Evolutionary conservation across 2,888 invertebrate genomes (phyloP).

Genomic region (Lordiphosa fenestrarum): DNA sequence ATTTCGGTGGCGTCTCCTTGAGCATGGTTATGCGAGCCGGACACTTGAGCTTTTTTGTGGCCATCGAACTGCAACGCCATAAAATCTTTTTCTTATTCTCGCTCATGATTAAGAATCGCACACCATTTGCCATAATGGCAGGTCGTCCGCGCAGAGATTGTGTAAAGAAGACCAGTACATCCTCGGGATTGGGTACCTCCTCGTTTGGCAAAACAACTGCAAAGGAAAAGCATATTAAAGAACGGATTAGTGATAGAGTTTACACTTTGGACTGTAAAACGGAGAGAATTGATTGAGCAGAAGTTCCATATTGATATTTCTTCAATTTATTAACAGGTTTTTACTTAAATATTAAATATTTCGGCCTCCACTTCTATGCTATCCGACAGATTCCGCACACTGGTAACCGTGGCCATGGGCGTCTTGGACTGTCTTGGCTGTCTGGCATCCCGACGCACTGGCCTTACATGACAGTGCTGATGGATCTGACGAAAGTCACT

Average conservation of each 20-base stretch:
- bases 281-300: slow-evolving; percentile 8
- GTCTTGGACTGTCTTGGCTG: slow-evolving; percentile 1
- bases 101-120: slow-evolving; percentile 80
- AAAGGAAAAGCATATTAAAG: slow-evolving; percentile 26
- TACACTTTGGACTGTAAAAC: neutral
- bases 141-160: slow-evolving; percentile 80
- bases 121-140: slow-evolving; percentile 80
- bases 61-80: slow-evolving; percentile 81
- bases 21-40: slow-evolving; percentile 80
- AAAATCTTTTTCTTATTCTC: slow-evolving; percentile 80
- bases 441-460: slow-evolving; percentile 47
- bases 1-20: slow-evolving; percentile 79
- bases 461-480: slow-evolving; percentile 76
- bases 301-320: slow-evolving; percentile 1
- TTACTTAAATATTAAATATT: slow-evolving; percentile 51
- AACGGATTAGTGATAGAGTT: slow-evolving; percentile 19
- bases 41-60: slow-evolving; percentile 80
- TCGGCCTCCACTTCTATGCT: slow-evolving; percentile 29
- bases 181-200: slow-evolving; percentile 77
- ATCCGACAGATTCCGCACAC: slow-evolving; percentile 20
- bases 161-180: slow-evolving; percentile 79
- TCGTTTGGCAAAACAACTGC: slow-evolving; percentile 78
- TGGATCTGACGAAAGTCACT: slow-evolving; percentile 79
- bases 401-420: slow-evolving; percentile 20
- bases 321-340: slow-evolving; percentile 46